Percentiles rank a stretch among this genome's conserved stretches.
phyloP scores from a whole-genome alignment of 2,797 vertebrate genomes.

The Hippocampus kuda region DNA sequence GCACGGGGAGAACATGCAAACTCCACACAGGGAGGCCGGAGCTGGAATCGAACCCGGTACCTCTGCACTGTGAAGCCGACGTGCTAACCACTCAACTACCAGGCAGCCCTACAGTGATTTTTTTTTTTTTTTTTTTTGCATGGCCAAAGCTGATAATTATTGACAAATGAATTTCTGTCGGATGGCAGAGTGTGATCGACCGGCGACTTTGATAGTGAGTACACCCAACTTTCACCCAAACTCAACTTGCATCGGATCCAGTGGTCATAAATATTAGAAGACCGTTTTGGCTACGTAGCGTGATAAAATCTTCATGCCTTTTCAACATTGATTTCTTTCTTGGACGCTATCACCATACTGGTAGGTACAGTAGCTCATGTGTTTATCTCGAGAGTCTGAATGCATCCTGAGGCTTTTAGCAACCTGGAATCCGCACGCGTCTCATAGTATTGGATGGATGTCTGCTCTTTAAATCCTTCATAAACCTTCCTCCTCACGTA shows the following conservation, averaged over 20 bases:
- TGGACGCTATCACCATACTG: not conserved
- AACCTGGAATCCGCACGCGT: slow-evolving; percentile 1
- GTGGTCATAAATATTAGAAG: not conserved
- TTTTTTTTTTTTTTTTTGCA: not conserved
- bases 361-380: not conserved
- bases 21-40: no score
- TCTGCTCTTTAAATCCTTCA: slow-evolving; percentile 15
- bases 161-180: not conserved
- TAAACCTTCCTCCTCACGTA: slow-evolving; percentile 12
- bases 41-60: no score
- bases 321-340: not conserved
- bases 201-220: not conserved
- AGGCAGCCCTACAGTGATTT: no score
- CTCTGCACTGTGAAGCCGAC: no score
- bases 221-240: not conserved
- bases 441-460: not conserved
- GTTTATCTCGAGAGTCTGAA: not conserved
- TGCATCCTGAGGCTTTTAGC: not conserved
- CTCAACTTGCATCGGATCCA: not conserved
- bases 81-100: no score
- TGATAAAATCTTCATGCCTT: not conserved
- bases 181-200: not conserved
- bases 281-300: not conserved
- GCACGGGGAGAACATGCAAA: no score
- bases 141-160: not conserved